Evolutionary conservation across 1,140 invertebrate species (phyloP).

Genomic region (Ridgeia piscesae): DNA sequence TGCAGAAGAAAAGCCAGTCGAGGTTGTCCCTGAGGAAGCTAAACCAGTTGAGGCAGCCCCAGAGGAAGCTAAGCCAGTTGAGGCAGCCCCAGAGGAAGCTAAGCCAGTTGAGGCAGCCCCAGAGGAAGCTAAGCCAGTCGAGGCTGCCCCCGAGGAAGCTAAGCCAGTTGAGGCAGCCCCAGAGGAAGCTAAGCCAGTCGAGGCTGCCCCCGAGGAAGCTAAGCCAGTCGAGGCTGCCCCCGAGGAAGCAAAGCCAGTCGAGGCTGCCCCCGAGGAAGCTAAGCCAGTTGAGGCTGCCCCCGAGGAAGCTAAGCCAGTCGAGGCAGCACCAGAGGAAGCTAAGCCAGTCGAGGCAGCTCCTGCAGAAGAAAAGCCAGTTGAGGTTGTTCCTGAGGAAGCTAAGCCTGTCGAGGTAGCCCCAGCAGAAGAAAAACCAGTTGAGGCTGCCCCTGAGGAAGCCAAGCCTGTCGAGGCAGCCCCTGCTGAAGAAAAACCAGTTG

Average conservation of each 20-base stretch:
- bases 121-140: neutral
- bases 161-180: neutral
- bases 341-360: neutral
- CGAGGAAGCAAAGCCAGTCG: neutral
- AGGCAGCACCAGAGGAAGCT: neutral
- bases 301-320: neutral
- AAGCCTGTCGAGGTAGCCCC: neutral
- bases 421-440: neutral
- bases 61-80: neutral
- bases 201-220: neutral
- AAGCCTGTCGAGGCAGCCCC: neutral
- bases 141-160: neutral
- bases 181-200: neutral
- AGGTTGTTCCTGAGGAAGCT: neutral
- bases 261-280: neutral
- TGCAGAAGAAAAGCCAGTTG: neutral
- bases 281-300: neutral
- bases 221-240: neutral
- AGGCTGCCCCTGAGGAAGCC: neutral
- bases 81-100: neutral
- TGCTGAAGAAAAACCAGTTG: neutral
- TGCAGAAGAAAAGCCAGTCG: neutral
- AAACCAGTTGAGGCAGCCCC: neutral
- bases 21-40: neutral
- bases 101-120: neutral